Base-by-base conservation (phyloP, 2,888 invertebrate genomes). In the Drosophila aldrichi region DNA sequence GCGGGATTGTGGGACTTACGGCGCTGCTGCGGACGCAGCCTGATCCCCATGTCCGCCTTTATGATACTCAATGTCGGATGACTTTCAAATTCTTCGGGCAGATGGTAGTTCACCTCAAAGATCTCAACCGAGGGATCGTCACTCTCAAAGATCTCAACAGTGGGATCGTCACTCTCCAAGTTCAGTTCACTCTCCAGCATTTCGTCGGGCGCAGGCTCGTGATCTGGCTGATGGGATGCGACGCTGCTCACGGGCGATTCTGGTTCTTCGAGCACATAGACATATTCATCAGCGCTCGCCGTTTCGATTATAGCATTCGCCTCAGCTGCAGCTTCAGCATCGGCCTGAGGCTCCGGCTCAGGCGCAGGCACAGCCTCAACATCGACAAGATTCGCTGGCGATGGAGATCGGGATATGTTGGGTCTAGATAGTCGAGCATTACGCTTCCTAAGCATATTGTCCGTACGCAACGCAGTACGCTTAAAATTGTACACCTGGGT, bases 401-500 rank as follows among this genome's bases (percentile, higher is more conserved):
- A 25, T 22, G 20, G 38, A 0, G 41, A 40, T 9, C 55, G 60
- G 14, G 43, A 62, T 12, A 9, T 54, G 10, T 2, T 10, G 3
- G 29, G 9, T 22, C 54, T 60, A 8, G 52, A 52, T 14, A 18
- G 4, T 76, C 36, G 16, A 0, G 58, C 57, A 52, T 88, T 61
- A 20, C 82, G 82, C 10, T 87, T 83, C 16, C 89, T 63, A 0
- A 93, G 70, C 3, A 81, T n/a, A 1, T 74, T 62, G 78, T 92
- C 90, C 0, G 91, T 81, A 16, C 79, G 83, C 2, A 90, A 36
- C 2, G 90, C 92, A 5, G 66, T 85, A 34, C 86, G 84, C 32
- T 90, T 91, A 32, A 93, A 92, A 0, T 86, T 59, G 62, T 87
- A 91, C 0, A 82, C 73, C 41, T 81, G 83, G 4, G 77, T 75